Percentiles rank a stretch among this genome's conserved stretches.
Conservation (phyloP, 2,113 vertebrate genomes). For the Nothocercus nigrocapillus region DNA sequence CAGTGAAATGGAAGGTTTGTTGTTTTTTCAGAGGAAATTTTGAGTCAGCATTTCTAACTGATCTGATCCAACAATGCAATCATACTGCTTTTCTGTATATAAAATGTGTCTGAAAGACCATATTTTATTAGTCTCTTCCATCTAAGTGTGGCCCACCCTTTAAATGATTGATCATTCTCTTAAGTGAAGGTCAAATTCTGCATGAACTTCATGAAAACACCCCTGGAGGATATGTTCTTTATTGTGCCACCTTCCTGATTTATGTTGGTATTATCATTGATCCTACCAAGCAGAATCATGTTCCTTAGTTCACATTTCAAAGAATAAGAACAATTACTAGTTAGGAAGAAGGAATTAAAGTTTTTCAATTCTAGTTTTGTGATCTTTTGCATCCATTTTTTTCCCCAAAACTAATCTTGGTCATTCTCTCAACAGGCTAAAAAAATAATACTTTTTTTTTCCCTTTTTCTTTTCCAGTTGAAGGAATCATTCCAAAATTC, state of each 20-base stretch:
- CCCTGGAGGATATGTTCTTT: not conserved
- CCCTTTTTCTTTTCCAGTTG: slow-evolving; percentile 42
- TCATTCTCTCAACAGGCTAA: not conserved
- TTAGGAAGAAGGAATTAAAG: not conserved
- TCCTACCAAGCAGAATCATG: not conserved
- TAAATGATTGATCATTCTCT: not conserved
- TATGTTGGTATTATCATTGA: not conserved
- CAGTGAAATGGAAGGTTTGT: not conserved
- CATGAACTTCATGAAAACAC: not conserved
- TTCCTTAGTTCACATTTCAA: not conserved
- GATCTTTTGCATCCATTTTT: not conserved
- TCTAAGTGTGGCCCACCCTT: not conserved
- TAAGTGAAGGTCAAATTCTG: not conserved
- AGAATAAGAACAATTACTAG: not conserved
- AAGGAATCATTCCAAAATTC: slow-evolving; percentile 71
- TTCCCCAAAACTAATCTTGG: not conserved
- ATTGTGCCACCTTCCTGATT: not conserved
- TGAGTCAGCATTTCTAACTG: not conserved
- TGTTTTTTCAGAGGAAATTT: slow-evolving; percentile 9
- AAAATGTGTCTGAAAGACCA: not conserved
- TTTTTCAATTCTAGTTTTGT: not conserved
- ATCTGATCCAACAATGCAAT: not conserved
- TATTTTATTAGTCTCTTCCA: not conserved
- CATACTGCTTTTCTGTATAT: not conserved
- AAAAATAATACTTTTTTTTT: not conserved